Evolutionary conservation across 2,888 invertebrate genomes (phyloP), one percentile per base, ranked within the genome.

Genomic region (Pollenia angustigena): DNA sequence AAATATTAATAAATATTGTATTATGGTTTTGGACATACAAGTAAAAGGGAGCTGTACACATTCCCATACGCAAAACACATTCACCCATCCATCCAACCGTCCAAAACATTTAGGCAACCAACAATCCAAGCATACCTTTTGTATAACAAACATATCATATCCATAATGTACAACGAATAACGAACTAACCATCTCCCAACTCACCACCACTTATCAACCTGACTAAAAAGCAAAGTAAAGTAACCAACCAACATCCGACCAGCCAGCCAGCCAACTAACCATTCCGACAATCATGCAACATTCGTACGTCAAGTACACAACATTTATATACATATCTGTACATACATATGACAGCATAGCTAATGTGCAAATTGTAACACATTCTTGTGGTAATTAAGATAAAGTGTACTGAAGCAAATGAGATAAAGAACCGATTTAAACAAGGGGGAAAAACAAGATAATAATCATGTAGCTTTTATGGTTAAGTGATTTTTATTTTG

Each of bases 341-440:
- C 56, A 66, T 79, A 50, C 44, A 60, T 68, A 85, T 85, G 84
- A 80, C 84, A 85, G 79, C 74, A 79, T 64, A 74, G 78, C 87
- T 87, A 87, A 87, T 87, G 87, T 87, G 87, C 87, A 84, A 87
- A 87, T 87, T 87, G 84, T 87, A 87, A 87, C 87, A 87, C 87
- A 87, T 87, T 87, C 81, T 84, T 87, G 84, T 84, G 87, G 87
- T 79, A 87, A 87, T 87, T 87, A 87, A 87, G 87, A 87, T 87
- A 87, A 87, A 87, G 78, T 78, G 87, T 68, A 84, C 84, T 81
- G 50, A 78, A 81, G 81, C 68, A 87, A 87, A 88, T 88, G 79
- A 79, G 84, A 87, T 85, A 85, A 87, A 83, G 83, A 84, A 86
- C 69, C 68, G 81, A 86, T 84, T 88, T 86, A 71, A 81, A 60